Evolutionary conservation across 2,113 vertebrate genomes (phyloP).

Genomic region (Gadus macrocephalus): DNA sequence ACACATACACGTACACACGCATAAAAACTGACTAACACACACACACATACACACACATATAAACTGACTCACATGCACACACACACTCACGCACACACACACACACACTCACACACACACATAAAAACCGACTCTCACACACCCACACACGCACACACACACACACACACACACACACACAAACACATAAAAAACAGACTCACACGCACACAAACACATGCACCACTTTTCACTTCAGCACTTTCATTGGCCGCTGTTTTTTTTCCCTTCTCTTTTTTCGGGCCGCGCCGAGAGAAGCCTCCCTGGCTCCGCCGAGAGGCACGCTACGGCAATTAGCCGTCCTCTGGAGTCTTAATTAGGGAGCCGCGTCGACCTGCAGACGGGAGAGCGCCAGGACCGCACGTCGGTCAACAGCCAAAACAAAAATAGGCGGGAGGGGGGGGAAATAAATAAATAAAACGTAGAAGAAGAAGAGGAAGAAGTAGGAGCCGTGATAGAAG

Average conservation of each 20-base stretch:
- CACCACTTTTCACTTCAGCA: constrained; percentile 45
- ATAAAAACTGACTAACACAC: no score
- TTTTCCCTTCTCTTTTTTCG: constrained; percentile 23
- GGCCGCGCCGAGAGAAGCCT: constrained; percentile 67
- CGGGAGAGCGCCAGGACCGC: constrained; percentile 62
- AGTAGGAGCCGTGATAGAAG: no score
- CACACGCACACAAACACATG: no score
- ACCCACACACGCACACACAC: no score
- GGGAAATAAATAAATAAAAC: neutral
- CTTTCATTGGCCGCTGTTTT: constrained; percentile 55
- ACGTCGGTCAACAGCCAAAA: constrained; percentile 73
- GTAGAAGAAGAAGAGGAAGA: neutral
- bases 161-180: no score
- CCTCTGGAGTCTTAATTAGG: constrained; percentile 80
- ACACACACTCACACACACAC: no score
- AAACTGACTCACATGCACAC: no score
- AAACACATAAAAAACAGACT: no score
- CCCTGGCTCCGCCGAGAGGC: constrained; percentile 65
- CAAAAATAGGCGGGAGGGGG: constrained; percentile 69
- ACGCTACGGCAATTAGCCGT: constrained; percentile 72
- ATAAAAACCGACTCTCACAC: no score
- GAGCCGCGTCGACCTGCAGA: constrained; percentile 72
- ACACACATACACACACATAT: no score
- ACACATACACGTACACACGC: no score
- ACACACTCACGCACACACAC: no score